Conservation (phyloP, 2,797 vertebrate genomes). For the Enteromius paludinosus region DNA sequence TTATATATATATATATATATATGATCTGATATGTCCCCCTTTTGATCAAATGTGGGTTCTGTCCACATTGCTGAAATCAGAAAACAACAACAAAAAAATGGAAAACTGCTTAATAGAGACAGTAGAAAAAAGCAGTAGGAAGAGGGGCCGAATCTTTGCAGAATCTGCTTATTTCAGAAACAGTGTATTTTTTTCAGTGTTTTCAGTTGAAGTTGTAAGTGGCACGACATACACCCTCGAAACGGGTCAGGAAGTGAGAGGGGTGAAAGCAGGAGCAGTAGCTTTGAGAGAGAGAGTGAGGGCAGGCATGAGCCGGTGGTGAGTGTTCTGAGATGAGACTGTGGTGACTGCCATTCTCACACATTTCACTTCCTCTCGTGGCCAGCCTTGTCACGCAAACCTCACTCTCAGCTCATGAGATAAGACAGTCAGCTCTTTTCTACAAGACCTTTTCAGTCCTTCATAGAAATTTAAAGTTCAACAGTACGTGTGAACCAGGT, state of each 20-base stretch:
- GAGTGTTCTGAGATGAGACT: conserved; percentile 60
- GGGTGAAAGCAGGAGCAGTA: conserved; percentile 40
- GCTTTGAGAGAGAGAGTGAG: conserved; percentile 34
- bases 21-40: neutral
- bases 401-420: conserved; percentile 26
- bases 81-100: neutral
- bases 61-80: neutral
- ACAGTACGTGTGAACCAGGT: neutral
- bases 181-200: neutral
- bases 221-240: neutral
- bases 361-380: conserved; percentile 71
- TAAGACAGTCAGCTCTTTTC: conserved; percentile 51
- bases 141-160: neutral
- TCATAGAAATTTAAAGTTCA: neutral
- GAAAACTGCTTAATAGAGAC: neutral
- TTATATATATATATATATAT: too few species aligned
- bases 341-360: conserved; percentile 66
- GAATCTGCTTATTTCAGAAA: neutral
- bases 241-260: conserved; percentile 46
- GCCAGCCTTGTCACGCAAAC: conserved; percentile 71
- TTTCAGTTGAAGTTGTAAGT: neutral
- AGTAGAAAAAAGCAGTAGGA: neutral
- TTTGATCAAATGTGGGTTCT: neutral
- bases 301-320: conserved; percentile 18
- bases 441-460: conserved; percentile 4